These are phyloP conservation scores for Blastobasis lacticolella DNA, from an alignment of 2,888 invertebrate species.

Conservation along the genomic window DNA sequence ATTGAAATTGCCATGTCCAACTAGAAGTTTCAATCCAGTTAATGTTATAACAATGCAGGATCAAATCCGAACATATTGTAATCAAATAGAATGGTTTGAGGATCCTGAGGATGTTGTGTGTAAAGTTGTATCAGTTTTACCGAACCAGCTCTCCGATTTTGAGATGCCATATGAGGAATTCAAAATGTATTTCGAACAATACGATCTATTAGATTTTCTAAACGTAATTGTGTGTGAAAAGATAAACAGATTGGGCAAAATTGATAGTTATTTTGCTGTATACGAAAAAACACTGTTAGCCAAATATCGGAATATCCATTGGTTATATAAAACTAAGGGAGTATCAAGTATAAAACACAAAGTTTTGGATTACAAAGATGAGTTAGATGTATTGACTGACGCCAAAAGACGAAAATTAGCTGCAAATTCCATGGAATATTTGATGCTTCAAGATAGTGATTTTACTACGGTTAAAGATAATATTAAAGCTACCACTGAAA, in stretches of 20 bases:
- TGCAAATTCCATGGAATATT: constrained; percentile 45
- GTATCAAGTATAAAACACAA: constrained; percentile 50
- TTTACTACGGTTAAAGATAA: constrained; percentile 46
- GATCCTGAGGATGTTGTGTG: constrained; percentile 62
- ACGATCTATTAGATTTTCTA: constrained; percentile 70
- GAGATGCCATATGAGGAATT: constrained; percentile 52
- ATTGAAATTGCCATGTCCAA: constrained; percentile 70
- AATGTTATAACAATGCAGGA: constrained; percentile 56
- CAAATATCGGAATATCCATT: constrained; percentile 68
- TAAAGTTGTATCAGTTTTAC: constrained; percentile 59
- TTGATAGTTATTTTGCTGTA: constrained; percentile 67
- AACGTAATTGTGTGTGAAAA: constrained; percentile 73
- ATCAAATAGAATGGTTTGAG: constrained; percentile 63
- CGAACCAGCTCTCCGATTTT: constrained; percentile 48
- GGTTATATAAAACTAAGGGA: constrained; percentile 70
- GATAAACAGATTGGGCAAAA: constrained; percentile 56
- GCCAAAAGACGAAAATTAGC: constrained; percentile 60
- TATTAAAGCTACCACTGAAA: constrained; percentile 42
- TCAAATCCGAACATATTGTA: constrained; percentile 64
- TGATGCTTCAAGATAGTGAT: constrained; percentile 60
- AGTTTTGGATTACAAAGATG: constrained; percentile 48
- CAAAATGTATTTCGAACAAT: constrained; percentile 44
- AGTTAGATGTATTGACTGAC: constrained; percentile 45
- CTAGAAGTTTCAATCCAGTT: constrained; percentile 53
- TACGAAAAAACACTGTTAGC: constrained; percentile 72